Evolutionary conservation across 1,140 invertebrate species (phyloP).

Genomic region (Bombus huntii): DNA sequence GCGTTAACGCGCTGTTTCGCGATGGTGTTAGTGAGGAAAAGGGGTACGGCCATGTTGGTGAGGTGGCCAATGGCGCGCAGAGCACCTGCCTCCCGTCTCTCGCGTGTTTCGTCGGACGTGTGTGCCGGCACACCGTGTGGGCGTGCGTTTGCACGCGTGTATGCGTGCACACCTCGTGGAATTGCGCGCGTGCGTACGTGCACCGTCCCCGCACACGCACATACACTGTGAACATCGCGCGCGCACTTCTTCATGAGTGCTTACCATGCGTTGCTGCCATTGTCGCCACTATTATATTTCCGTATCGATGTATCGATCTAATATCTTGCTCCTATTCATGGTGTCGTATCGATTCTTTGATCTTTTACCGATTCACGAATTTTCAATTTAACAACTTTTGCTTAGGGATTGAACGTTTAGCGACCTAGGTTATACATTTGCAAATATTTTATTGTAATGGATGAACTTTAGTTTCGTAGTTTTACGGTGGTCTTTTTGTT

Average conservation of each 20-base stretch:
- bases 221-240: conserved; percentile 39
- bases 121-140: conserved; percentile 65
- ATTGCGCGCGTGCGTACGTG: conserved; percentile 66
- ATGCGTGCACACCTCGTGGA: conserved; percentile 63
- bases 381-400: background rate
- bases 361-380: background rate
- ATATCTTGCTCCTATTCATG: background rate
- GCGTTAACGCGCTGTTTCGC: conserved; percentile 62
- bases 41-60: conserved; percentile 82
- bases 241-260: conserved; percentile 48
- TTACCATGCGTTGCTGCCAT: conserved; percentile 41
- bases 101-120: conserved; percentile 76
- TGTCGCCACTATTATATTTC: conserved; percentile 23
- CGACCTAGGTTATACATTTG: rapidly evolving
- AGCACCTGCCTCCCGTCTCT: conserved; percentile 81
- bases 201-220: conserved; percentile 35
- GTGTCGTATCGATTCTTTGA: background rate
- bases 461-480: no score
- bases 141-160: conserved; percentile 62
- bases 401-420: background rate
- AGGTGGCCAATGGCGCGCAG: conserved; percentile 82
- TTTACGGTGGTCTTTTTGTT: no score
- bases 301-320: background rate
- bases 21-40: conserved; percentile 76
- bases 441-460: background rate